Evolutionary conservation across 2,888 invertebrate species (phyloP).

Genomic region (Geophilus truncorum): DNA sequence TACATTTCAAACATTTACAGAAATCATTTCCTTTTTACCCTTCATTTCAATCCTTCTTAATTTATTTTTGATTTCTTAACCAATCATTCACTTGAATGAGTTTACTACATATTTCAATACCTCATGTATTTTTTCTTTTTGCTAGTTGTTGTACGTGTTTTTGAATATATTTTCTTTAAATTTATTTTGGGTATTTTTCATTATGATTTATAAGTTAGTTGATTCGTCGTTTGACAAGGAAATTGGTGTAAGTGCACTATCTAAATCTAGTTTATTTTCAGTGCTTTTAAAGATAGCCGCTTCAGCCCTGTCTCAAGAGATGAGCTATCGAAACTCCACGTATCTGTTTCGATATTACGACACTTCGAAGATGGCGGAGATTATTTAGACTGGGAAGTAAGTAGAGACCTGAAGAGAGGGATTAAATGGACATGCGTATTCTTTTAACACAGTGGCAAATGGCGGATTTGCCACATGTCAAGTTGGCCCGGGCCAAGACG

Average conservation of each 20-base stretch:
- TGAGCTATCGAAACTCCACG: conserved; percentile 85
- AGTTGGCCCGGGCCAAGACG: no score
- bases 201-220: neutral
- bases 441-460: no score
- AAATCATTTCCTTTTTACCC: neutral
- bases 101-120: no score
- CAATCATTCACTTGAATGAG: no score
- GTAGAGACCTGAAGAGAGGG: neutral
- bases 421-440: no score
- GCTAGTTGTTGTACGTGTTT: no score
- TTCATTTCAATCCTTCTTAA: neutral
- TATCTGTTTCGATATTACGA: conserved; percentile 91
- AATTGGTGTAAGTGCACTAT: neutral
- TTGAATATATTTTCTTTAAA: no score
- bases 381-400: conserved; percentile 93
- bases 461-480: no score
- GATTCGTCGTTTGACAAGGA: neutral
- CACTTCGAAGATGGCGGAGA: conserved; percentile 94
- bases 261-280: conserved; percentile 47
- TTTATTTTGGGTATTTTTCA: neutral
- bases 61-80: no score
- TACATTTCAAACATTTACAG: neutral
- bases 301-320: conserved; percentile 92
- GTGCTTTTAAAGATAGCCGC: conserved; percentile 95
- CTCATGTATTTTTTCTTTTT: no score